Evolutionary conservation across 2,113 vertebrate genomes (phyloP).

Genomic region (Ursus arctos): DNA sequence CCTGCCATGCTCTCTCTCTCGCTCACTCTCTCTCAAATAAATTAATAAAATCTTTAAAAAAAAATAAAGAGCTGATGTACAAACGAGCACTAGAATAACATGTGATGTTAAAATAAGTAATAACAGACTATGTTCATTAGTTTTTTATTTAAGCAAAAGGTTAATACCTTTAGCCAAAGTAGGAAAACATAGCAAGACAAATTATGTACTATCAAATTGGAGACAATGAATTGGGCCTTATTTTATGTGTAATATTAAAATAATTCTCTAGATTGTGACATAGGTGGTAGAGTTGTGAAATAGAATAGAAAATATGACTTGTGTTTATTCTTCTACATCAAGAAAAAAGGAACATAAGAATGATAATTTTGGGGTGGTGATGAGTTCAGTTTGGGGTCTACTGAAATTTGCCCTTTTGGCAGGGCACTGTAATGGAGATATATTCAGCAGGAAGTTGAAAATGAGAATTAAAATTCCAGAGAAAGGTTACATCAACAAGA

Average conservation of each 20-base stretch:
- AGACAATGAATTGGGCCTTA: background rate
- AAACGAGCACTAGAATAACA: background rate
- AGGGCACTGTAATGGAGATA: background rate
- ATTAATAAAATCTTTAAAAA: no score
- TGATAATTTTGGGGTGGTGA: background rate
- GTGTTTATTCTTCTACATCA: background rate
- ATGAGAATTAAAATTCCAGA: background rate
- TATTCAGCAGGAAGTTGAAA: background rate
- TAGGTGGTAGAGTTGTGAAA: background rate
- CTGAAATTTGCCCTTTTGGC: background rate
- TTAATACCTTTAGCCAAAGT: background rate
- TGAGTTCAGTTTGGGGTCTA: background rate
- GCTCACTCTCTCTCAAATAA: no score
- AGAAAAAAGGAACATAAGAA: background rate
- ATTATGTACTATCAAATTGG: background rate
- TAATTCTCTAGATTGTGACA: background rate
- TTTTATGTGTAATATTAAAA: background rate
- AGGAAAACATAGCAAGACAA: background rate
- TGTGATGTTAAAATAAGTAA: background rate
- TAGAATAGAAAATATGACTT: background rate
- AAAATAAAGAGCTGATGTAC: background rate
- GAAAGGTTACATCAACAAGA: background rate
- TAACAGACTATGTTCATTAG: background rate
- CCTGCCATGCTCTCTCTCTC: no score
- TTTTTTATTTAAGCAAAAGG: constrained; percentile 25